Base-by-base conservation (phyloP, 1,140 invertebrate genomes). In the Papilio helenus region DNA sequence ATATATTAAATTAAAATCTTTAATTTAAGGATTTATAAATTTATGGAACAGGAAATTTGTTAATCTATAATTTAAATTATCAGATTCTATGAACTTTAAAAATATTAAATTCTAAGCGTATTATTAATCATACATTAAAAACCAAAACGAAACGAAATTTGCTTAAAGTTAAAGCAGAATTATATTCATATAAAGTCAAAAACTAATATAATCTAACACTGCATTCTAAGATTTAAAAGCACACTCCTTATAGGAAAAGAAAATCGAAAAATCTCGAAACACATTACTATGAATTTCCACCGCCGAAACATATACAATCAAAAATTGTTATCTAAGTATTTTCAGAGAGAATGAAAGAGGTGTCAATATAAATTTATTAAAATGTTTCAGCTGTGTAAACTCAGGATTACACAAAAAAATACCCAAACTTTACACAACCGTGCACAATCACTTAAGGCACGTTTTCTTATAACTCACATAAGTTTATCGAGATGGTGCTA, bases 201-300 rank as follows among this genome's bases (percentile, higher is more conserved):
- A 77, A 79, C 81, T 85, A 80, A 78, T 77, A 79, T 82, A 65
- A 51, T 72, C 84, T 89, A 89, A 90, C 85, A 88, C 84, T 84
- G 85, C 85, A 79, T 79, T 87, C 86, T 86, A 88, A 82, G 65
- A 80, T 73, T 77, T 82, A 85, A 81, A 89, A 87, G 85, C 85
- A 85, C 85, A 87, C 81, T 82, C 74, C 72, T 72, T 26, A n/a
- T 84, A 85, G 80, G 82, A 80, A 78, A 79, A 78, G 78, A 76
- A 73, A 81, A 79, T 82, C 82, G 34, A 34, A 34, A 2, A 34
- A 83, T 8, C 5, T 29, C 82, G 83, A 82, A 83, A 85, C 80
- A 83, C 72, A 83, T 72, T 76, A 79, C 18, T n/a, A n/a, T 8
- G 18, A n/a, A n/a, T 55, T 55, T 55, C 5, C 51, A 55, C 51